phyloP scores from a whole-genome alignment of 2,113 vertebrate species.

The Austrofundulus limnaeus region DNA sequence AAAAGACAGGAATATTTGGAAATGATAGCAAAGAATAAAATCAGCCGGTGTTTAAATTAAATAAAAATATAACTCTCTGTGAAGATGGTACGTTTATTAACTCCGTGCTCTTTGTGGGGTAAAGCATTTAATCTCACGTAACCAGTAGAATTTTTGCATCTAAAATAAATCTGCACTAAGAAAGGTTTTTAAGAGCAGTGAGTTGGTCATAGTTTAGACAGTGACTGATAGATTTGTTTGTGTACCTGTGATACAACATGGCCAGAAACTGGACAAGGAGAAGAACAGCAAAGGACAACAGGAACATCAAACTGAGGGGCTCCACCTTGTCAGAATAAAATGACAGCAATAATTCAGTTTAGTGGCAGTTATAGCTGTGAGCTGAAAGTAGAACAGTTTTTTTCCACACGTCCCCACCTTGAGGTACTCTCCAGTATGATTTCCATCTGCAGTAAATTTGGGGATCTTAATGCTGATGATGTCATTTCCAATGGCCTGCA shows the following conservation, averaged over 20 bases:
- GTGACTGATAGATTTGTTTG: neutral
- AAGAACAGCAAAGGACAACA: slow-evolving; percentile 78
- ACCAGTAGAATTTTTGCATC: neutral
- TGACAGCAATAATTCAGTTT: neutral
- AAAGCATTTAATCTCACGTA: neutral
- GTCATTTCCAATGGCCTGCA: slow-evolving; percentile 79
- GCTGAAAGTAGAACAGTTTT: neutral
- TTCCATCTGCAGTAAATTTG: slow-evolving; percentile 65
- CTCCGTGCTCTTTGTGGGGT: no score
- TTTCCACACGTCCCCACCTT: slow-evolving; percentile 34
- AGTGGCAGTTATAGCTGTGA: neutral
- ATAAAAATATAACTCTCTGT: neutral
- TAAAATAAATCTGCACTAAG: neutral
- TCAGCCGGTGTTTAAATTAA: neutral
- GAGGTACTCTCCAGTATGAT: slow-evolving; percentile 47
- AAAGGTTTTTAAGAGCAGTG: slow-evolving; percentile 4
- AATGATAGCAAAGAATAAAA: neutral
- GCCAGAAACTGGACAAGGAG: slow-evolving; percentile 79
- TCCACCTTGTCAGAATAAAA: slow-evolving; percentile 69
- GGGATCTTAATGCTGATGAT: slow-evolving; percentile 79
- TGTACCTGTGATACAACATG: slow-evolving; percentile 84
- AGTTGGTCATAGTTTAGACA: neutral
- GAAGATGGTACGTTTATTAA: neutral
- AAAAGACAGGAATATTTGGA: neutral
- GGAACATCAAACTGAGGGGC: slow-evolving; percentile 82